Conservation (phyloP, 2,797 vertebrate species). For the Morelia viridis region DNA sequence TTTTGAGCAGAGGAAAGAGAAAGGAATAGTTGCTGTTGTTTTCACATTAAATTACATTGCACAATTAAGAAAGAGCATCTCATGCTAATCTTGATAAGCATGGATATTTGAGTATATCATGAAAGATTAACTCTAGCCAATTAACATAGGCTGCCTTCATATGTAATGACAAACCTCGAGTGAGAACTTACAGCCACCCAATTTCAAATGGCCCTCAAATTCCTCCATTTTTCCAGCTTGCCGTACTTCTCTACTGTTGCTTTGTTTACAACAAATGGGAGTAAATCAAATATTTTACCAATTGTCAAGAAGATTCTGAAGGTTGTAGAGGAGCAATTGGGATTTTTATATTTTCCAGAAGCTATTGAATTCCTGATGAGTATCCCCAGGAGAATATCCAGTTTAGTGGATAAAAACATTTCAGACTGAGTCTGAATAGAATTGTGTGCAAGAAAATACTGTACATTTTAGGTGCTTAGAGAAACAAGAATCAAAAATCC, state of each 20-base stretch:
- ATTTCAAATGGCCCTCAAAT: background rate
- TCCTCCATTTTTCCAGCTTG: background rate
- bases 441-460: too few relatives aligned
- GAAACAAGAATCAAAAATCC: background rate
- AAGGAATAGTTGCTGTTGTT: background rate
- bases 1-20: background rate
- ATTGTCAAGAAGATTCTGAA: background rate
- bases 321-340: background rate
- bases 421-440: too few relatives aligned
- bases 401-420: too few relatives aligned
- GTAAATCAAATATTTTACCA: background rate
- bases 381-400: too few relatives aligned
- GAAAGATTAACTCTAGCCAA: background rate
- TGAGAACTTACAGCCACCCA: background rate
- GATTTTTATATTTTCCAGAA: background rate
- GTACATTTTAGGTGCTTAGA: background rate
- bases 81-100: background rate
- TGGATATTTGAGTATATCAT: background rate
- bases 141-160: background rate
- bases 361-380: background rate
- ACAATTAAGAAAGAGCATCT: background rate
- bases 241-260: background rate
- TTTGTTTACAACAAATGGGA: background rate
- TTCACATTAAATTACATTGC: background rate
- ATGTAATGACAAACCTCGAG: background rate